Conservation (phyloP, 2,888 invertebrate genomes). For the Melanargia galathea region DNA sequence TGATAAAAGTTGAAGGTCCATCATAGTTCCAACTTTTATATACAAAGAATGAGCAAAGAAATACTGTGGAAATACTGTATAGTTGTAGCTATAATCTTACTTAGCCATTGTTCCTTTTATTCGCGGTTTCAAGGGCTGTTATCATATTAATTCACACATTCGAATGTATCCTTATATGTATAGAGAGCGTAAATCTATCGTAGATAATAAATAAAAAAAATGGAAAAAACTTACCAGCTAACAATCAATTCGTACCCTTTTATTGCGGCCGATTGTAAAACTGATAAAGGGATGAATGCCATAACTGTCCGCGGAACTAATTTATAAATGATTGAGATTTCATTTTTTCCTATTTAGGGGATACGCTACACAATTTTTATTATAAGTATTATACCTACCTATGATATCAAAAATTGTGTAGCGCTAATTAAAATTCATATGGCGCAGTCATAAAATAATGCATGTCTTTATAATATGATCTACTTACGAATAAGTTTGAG, state of each 20-base stretch:
- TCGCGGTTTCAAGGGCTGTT: slow-evolving; percentile 34
- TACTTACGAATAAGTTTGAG: no score
- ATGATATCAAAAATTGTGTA: neutral
- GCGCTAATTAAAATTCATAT: neutral
- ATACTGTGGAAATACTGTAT: neutral
- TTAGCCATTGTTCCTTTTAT: neutral
- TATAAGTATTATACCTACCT: no score
- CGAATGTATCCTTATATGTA: slow-evolving; percentile 20
- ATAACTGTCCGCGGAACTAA: slow-evolving; percentile 78
- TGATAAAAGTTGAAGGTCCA: no score
- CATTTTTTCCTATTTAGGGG: slow-evolving; percentile 58
- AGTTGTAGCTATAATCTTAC: neutral
- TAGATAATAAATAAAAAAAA: slow-evolving; percentile 57
- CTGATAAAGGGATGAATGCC: slow-evolving; percentile 78
- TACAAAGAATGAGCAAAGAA: neutral
- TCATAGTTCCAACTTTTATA: neutral
- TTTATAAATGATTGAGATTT: slow-evolving; percentile 82
- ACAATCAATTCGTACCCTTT: slow-evolving; percentile 76
- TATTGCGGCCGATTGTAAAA: slow-evolving; percentile 75
- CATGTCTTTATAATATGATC: no score
- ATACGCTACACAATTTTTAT: slow-evolving; percentile 21
- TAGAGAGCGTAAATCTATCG: slow-evolving; percentile 52
- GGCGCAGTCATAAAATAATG: no score
- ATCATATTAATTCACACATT: neutral
- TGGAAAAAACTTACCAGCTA: slow-evolving; percentile 58